These are phyloP conservation scores for Uria aalge DNA, from an alignment of 2,113 vertebrate genomes.

Conservation along the genomic window DNA sequence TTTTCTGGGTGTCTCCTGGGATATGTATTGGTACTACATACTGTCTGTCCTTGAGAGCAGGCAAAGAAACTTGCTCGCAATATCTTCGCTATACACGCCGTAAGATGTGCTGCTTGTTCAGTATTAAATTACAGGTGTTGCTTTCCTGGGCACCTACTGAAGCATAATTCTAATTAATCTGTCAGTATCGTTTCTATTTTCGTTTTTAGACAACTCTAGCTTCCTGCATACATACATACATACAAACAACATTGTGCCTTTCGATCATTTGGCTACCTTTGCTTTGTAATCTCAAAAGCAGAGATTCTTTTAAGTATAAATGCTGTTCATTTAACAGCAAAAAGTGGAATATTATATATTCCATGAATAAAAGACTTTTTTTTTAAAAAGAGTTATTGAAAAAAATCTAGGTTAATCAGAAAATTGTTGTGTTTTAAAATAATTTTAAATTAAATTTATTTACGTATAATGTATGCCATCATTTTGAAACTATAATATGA, in stretches of 20 bases:
- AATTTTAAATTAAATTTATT: background rate
- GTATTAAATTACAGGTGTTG: background rate
- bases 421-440: background rate
- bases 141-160: background rate
- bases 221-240: background rate
- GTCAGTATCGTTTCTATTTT: background rate
- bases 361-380: background rate
- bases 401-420: background rate
- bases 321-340: background rate
- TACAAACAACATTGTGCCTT: background rate
- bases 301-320: background rate
- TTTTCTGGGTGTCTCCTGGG: background rate
- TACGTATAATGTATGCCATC: background rate
- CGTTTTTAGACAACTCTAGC: background rate
- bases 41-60: background rate
- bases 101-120: background rate
- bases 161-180: background rate
- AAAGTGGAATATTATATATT: background rate
- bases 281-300: conserved; percentile 18
- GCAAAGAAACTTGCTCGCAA: background rate
- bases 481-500: background rate
- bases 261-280: background rate
- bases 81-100: accelerated
- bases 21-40: accelerated
- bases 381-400: background rate